Base-by-base conservation (phyloP, 2,113 vertebrate genomes). In the Cariama cristata region DNA sequence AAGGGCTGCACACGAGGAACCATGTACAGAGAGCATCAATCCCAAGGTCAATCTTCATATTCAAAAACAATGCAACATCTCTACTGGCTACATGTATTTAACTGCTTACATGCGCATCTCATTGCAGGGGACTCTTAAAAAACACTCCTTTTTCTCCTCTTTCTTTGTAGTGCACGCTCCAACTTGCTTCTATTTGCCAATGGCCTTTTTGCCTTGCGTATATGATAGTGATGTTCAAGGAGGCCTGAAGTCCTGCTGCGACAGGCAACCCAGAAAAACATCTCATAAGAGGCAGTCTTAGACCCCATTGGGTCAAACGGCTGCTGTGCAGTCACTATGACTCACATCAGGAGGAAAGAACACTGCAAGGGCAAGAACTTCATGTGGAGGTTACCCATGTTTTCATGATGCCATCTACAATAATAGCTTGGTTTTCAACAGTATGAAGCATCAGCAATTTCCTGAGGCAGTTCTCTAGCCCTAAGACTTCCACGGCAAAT, bases 221-320 rank as follows among this genome's bases (percentile, higher is more conserved):
- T 90, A 64, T 71, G 44, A 85, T 82, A 95, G 76, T 13, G 9
- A 47, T 87, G 62, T 82, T 95, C 95, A 97, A 91, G 92, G 83
- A 91, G 60, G 22, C 50, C 73, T 6, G 10, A 95, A 95, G 89
- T 60, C 89, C 77, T 93, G 44, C 84, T 93, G 73, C 1, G 30
- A 91, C 84, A 96, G 80, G 66, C 83, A 89, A 64, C 69, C 86
- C 81, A 96, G 94, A 89, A 96, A 95, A 94, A 79, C 66, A 91
- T 69, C 62, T 96, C 77, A 16, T 33, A 84, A 82, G 88, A 89
- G 53, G 52, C 53, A 69, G 33, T 44, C 66, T 52, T 50, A 73
- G 62, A 95, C 76, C 49, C 83, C 44, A 60, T 45, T 91, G 91
- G 94, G 96, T 97, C 68, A 91, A 87, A 90, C 0, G 4, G 56